Conservation (phyloP, 1,140 invertebrate genomes). For the Drosophila kikkawai region DNA sequence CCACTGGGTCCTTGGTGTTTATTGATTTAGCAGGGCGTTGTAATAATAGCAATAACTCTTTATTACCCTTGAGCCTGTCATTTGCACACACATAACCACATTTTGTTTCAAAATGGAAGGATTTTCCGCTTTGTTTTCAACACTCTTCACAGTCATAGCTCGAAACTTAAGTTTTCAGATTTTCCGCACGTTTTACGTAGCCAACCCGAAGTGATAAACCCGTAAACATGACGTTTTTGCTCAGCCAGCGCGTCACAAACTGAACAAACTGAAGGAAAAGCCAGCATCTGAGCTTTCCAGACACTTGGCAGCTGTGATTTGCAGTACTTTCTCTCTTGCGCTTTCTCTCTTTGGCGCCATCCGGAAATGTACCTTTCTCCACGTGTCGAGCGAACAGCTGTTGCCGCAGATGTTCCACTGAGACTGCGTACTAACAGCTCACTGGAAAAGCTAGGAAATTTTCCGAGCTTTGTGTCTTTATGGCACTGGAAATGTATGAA, state of each 20-base stretch:
- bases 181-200: conserved; percentile 48
- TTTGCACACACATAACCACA: conserved; percentile 15
- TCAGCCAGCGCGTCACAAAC: conserved; percentile 74
- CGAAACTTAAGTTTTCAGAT: conserved; percentile 9
- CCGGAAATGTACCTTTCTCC: conserved; percentile 31
- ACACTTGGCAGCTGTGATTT: conserved; percentile 68
- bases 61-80: conserved; percentile 42
- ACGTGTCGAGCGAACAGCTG: conserved; percentile 66
- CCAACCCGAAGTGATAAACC: conserved; percentile 5
- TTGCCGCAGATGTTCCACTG: conserved; percentile 31
- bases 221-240: conserved; percentile 61
- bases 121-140: neutral
- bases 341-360: conserved; percentile 65
- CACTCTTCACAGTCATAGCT: conserved; percentile 11
- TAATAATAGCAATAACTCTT: conserved; percentile 30
- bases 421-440: conserved; percentile 1
- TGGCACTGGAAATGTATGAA: conserved; percentile 43
- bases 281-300: conserved; percentile 66
- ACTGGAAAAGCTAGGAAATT: neutral
- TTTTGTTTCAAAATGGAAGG: neutral
- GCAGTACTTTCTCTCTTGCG: conserved; percentile 34
- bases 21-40: conserved; percentile 47
- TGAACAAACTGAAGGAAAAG: conserved; percentile 45
- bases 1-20: conserved; percentile 24
- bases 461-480: conserved; percentile 8